Evolutionary conservation across 2,888 invertebrate species (phyloP), one percentile per base, ranked within the genome.

Genomic region (Pogonocherus hispidulus): DNA sequence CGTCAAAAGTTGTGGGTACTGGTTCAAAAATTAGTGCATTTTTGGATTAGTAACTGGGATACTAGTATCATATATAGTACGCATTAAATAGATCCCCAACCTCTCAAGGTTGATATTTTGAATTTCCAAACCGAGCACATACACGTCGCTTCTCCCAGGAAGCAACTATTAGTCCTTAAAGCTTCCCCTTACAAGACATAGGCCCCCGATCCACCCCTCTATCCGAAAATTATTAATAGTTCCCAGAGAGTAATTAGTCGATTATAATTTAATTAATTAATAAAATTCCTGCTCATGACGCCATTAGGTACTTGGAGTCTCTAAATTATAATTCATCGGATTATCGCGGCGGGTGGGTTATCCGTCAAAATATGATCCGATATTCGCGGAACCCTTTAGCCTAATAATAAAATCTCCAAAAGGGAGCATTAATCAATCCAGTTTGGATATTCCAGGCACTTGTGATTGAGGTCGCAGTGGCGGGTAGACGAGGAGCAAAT

Each of bases 321-420:
- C 70, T 67, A 35, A 62, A 62, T 51, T 62, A 62, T 49, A 47
- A 59, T 59, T 44, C 32, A 62, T 51, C 60, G 46, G 44, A 64
- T 64, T 64, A 64, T 64, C 64, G 54, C 35, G 47, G 35, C 20
- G 47, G 63, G 27, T 27, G 44, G 64, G 63, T 63, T 56, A 64
- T 64, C 64, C 64, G 37, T 64, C 64, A 55, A 49, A 64, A 64
- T 55, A 64, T 64, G 22, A 64, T 64, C 55, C 44, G 55, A 64
- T 64, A 55, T 64, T 64, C 52, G 64, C 55, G 56, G 52, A 49
- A 62, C 35, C 60, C 60, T 51, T 51, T 62, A 51, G 37, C 19
- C 49, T 51, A 51, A 62, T 62, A 62, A 62, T 62, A 62, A 62
- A 62, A 62, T 62, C 46, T 37, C 60, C 32, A 22, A 62, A 62